A percentile compares a stretch with the other conserved stretches of the same genome.
These are phyloP conservation scores for Cydia strobilella DNA, from an alignment of 1,140 invertebrate species.

Conservation along the genomic window DNA sequence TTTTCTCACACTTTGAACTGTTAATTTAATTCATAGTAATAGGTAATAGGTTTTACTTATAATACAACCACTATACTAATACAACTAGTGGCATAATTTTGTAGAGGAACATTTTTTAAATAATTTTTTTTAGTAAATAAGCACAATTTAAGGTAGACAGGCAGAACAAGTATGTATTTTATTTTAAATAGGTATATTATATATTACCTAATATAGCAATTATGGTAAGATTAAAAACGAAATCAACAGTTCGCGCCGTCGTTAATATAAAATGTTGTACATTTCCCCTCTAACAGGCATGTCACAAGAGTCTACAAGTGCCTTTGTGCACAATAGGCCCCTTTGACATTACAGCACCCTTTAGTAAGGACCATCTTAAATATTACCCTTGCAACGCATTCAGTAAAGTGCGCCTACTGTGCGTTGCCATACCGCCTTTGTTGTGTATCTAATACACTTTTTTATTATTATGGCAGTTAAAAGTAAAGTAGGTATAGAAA, in stretches of 20 bases:
- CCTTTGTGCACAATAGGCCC: conserved; percentile 7
- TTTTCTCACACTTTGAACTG: too few species aligned
- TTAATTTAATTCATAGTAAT: too few species aligned
- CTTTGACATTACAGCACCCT: conserved; percentile 27
- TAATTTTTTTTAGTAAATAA: too few species aligned
- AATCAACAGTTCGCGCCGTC: not conserved
- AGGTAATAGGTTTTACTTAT: too few species aligned
- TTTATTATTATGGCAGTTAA: conserved; percentile 22
- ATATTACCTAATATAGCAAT: too few species aligned
- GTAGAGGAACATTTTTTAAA: too few species aligned
- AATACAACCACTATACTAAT: too few species aligned
- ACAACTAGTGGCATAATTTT: too few species aligned
- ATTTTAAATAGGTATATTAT: too few species aligned
- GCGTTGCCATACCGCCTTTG: conserved; percentile 11
- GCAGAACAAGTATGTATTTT: too few species aligned
- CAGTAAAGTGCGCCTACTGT: conserved; percentile 9
- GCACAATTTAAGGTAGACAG: too few species aligned
- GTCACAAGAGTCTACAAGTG: conserved; percentile 22
- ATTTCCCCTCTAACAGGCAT: conserved; percentile 9
- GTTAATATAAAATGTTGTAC: not conserved
- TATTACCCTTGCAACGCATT: conserved; percentile 17
- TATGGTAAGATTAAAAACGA: not conserved
- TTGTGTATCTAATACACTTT: conserved; percentile 11
- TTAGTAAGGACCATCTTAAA: conserved; percentile 1
- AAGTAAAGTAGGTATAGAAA: not conserved